A percentile compares a stretch with the other conserved stretches of the same genome.
These are phyloP conservation scores for Aleiodes alternator DNA, from an alignment of 2,888 invertebrate genomes.

Conservation along the genomic window DNA sequence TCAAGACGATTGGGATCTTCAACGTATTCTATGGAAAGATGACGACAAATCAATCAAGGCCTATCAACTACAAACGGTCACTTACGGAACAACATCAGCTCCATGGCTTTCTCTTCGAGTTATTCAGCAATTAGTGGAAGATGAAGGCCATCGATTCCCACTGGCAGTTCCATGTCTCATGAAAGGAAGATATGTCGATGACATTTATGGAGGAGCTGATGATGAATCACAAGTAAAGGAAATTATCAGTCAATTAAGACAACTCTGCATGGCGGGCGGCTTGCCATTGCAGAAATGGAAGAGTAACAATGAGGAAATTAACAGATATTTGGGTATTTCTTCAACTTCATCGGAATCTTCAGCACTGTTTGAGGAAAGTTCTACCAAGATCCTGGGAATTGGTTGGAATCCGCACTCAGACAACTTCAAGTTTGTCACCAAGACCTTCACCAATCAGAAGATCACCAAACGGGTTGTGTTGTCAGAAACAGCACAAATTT, in stretches of 20 bases:
- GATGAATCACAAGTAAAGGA: not conserved
- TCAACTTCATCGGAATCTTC: not conserved
- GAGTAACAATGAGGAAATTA: not conserved
- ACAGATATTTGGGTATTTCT: not conserved
- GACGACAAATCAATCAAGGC: no score
- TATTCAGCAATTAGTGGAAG: not conserved
- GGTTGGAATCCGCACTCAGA: conserved; percentile 46
- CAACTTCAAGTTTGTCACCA: conserved; percentile 34
- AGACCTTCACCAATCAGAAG: not conserved
- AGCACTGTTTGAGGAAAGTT: not conserved
- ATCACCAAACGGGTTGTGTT: conserved; percentile 40
- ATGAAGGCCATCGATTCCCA: not conserved
- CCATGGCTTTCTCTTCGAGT: conserved; percentile 7
- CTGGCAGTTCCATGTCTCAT: conserved; percentile 21
- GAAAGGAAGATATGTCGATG: conserved; percentile 49
- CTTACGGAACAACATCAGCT: conserved; percentile 9
- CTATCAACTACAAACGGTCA: conserved; percentile 4
- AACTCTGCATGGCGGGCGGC: conserved; percentile 50
- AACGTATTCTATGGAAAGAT: conserved; percentile 1
- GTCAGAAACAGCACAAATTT: conserved; percentile 42
- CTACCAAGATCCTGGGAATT: conserved; percentile 47
- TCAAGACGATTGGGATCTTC: not conserved
- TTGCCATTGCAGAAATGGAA: conserved; percentile 48
- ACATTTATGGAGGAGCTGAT: conserved; percentile 48
- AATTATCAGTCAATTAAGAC: conserved; percentile 16